Evolutionary conservation across 37 sponge, comb jelly and placozoan genomes (phyloP).

Genomic region (Axinella damicornis): DNA sequence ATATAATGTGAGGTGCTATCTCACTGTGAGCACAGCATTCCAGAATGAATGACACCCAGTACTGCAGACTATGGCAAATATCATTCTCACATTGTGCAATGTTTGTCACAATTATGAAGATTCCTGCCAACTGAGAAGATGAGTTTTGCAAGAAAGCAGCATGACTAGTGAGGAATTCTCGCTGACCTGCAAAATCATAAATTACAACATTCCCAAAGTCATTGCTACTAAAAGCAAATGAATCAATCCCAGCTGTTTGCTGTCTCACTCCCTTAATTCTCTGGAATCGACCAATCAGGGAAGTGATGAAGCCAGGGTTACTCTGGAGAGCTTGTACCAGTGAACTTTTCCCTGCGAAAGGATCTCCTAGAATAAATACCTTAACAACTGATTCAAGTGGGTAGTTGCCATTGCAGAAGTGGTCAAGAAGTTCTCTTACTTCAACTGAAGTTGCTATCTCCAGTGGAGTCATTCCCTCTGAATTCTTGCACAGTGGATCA

Average conservation of each 20-base stretch:
- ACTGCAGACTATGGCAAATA: slow-evolving; percentile 7
- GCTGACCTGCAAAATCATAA: slow-evolving; percentile 47
- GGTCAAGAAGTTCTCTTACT: no score
- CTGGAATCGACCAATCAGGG: not conserved
- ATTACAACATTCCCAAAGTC: slow-evolving; percentile 31
- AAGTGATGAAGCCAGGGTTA: not conserved
- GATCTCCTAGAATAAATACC: slow-evolving; percentile 31
- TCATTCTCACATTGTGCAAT: slow-evolving; percentile 25
- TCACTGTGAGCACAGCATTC: not conserved
- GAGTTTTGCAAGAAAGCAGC: not conserved
- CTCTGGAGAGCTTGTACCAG: slow-evolving; percentile 32
- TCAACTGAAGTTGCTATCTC: no score
- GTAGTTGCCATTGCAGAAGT: no score
- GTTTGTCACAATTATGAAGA: slow-evolving; percentile 32
- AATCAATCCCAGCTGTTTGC: slow-evolving; percentile 39
- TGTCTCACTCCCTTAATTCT: not conserved
- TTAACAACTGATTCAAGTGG: not conserved
- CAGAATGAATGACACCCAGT: slow-evolving; percentile 26
- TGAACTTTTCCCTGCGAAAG: slow-evolving; percentile 41
- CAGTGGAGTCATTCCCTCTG: not conserved
- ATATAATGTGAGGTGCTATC: no score
- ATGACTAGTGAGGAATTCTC: slow-evolving; percentile 32
- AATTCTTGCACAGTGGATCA: no score
- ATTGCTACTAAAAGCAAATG: not conserved
- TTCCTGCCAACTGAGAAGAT: not conserved